Evolutionary conservation across 2,113 vertebrate genomes (phyloP), one percentile per base, ranked within the genome.

Genomic region (Hypocryptadius cinnamomeus): DNA sequence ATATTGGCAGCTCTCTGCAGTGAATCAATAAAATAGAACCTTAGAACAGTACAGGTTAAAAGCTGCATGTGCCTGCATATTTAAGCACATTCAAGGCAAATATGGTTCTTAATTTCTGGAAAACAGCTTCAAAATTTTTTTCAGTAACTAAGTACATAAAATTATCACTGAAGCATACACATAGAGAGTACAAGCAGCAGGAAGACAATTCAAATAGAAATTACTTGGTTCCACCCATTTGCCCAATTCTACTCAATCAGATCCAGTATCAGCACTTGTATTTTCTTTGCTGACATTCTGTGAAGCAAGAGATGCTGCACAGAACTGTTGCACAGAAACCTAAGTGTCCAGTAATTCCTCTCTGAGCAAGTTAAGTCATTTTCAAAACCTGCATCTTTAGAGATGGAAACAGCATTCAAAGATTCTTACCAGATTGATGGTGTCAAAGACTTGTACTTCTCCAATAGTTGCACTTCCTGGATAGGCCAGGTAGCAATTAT

Each of bases 401-500:
- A 70, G 39, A 19, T 1, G 0, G 48, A 71, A 79, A 56, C 5
- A 60, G 37, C 30, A 82, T 16, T 47, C 48, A 45, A 27, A 51
- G 42, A 35, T 54, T 87, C 98, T 95, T 95, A 99, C 99, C 99
- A 99, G 95, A 92, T 99, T 99, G 79, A 99, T 98, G 33, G 99
- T 99, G 96, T 99, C 99, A 81, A 99, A 99, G 94, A 99, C 99
- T 88, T 99, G 99, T 39, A 99, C 99, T 94, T 99, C 99, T 88
- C 99, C 99, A 90, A 99, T 99, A 64, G 98, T 99, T 4, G 99
- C 98, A 33, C 99, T 99, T 78, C 99, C 99, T 16, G 99, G 99
- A 68, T 99, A 99, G 0, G 99, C 99, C 97, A 99, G 96, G 92
- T 99, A 99, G 94, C 99, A 99, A 92, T 99, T 99, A 87, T 99